Base-by-base conservation (phyloP, 2,797 vertebrate genomes). In the Oreortyx pictus region DNA sequence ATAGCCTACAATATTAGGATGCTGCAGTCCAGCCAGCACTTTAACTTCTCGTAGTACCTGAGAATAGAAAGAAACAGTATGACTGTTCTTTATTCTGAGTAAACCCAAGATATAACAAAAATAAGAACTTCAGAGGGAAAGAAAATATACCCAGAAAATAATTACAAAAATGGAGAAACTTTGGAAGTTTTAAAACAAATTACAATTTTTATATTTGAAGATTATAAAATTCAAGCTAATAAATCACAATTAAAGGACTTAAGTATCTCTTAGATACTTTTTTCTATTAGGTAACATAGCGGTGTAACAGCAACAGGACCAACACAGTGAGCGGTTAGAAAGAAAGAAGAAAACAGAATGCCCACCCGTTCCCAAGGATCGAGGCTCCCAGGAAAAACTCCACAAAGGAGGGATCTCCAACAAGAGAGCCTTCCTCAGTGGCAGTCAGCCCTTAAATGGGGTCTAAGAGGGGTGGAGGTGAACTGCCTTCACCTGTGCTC, bases 41-140 rank as follows among this genome's bases (percentile, higher is more conserved):
- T 99, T 99, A 39, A 99, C 99, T 96, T 99, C 99, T 76, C 99
- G 97, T 18, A 99, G 98, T 5, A 99, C 99, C 99, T 99, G 54
- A 6, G 93, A 85, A 57, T 65, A 73, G 33, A 65, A 47, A 89
- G 83, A 16, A 33, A 64, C 52, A 37, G 3, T 29, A 25, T 31
- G 12, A 68, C 25, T 44, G 18, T 44, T 20, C 33, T 57, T 66
- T 54, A 49, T 44, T 71, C 31, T 11, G 17, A 77, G 18, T 14
- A 47, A 88, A 72, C 9, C 29, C 6, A 2, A 50, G 70, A 54
- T 5, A 23, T 14, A 70, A 85, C 35, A 80, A 80, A 56, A 22
- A 47, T 12, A 2, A 3, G 17, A 37, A 37, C 54, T 73, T 74
- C 44, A 68, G 37, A 49, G 7, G 49, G 14, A 49, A 14, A 74